These are phyloP conservation scores for Hyaena hyaena DNA, from an alignment of 2,113 vertebrate species.

Conservation along the genomic window DNA sequence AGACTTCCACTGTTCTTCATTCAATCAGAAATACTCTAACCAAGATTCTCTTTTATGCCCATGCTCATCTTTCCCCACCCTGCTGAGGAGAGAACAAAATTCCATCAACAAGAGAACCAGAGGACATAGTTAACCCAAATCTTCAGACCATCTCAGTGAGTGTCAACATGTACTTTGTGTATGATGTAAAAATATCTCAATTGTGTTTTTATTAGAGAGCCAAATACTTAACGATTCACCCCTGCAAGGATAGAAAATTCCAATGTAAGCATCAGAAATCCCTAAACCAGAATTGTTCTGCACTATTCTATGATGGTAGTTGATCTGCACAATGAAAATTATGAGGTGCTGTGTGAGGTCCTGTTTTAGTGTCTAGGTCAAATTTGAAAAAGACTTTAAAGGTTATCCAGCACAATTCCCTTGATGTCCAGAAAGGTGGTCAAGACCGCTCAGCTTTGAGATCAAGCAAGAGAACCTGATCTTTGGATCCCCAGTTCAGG, in stretches of 20 bases:
- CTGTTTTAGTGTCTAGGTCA: background rate
- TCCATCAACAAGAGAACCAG: background rate
- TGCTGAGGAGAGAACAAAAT: constrained; percentile 19
- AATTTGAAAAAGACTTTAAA: background rate
- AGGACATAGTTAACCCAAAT: background rate
- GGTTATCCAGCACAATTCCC: background rate
- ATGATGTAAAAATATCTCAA: background rate
- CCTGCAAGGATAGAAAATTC: background rate
- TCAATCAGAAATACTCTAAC: constrained; percentile 26
- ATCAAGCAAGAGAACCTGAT: background rate
- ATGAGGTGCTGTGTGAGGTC: background rate
- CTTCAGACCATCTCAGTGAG: background rate
- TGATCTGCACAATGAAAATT: background rate
- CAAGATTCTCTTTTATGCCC: background rate
- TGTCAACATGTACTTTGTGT: background rate
- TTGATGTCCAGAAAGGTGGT: background rate
- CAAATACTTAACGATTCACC: background rate
- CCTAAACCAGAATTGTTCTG: background rate
- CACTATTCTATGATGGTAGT: background rate
- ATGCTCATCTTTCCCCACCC: background rate
- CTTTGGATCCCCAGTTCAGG: background rate
- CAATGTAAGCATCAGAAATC: background rate
- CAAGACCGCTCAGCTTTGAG: background rate
- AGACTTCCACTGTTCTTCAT: constrained; percentile 3
- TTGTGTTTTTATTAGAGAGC: background rate